Evolutionary conservation across 2,888 invertebrate species (phyloP).

Genomic region (Noctua fimbriata): DNA sequence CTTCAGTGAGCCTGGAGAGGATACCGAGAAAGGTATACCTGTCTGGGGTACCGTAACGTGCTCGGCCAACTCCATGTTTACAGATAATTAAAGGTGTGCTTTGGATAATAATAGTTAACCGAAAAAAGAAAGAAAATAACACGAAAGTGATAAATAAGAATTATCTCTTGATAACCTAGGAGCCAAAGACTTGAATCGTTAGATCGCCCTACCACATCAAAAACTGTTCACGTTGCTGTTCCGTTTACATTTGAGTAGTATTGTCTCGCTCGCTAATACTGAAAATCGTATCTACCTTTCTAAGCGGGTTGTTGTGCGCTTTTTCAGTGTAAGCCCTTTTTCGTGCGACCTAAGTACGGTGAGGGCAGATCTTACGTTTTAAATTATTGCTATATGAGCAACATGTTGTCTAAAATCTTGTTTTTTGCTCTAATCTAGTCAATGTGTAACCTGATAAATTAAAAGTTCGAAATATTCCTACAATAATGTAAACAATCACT

Average conservation of each 20-base stretch:
- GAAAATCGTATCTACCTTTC: neutral
- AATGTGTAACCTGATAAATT: neutral
- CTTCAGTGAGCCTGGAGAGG: constrained; percentile 42
- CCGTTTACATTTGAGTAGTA: neutral
- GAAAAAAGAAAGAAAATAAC: neutral
- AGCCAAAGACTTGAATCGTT: neutral
- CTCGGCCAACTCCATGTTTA: constrained; percentile 24
- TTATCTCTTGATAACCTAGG: neutral
- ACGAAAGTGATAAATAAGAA: neutral
- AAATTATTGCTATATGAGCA: neutral
- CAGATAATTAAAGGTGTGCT: constrained; percentile 38
- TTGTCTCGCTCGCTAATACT: neutral
- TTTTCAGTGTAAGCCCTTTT: neutral
- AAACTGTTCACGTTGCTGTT: neutral
- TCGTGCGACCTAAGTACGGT: neutral
- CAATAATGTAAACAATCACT: neutral
- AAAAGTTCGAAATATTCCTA: neutral
- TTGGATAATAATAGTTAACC: constrained; percentile 4
- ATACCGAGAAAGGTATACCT: constrained; percentile 40
- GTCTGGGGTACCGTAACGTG: constrained; percentile 24
- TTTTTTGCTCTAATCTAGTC: neutral
- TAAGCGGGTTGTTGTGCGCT: neutral
- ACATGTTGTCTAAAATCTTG: neutral
- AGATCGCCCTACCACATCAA: neutral
- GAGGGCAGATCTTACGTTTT: neutral